Conservation (phyloP, 1,140 invertebrate genomes). For the Trachelipus rathkii region DNA sequence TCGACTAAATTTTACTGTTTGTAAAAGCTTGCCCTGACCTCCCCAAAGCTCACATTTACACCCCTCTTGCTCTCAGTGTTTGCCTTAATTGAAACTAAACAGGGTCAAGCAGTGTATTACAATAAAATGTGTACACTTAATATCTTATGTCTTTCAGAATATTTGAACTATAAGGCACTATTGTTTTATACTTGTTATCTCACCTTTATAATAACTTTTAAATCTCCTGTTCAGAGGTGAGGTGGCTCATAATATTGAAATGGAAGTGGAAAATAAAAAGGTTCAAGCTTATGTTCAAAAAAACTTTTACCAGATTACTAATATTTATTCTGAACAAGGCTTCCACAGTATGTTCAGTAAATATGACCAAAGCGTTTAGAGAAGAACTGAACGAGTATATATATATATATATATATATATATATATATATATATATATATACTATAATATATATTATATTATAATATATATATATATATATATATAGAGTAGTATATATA, state of each 20-base stretch:
- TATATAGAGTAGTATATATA: constrained; percentile 17
- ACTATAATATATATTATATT: too few relatives aligned
- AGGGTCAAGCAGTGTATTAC: constrained; percentile 11
- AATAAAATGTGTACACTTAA: constrained; percentile 11
- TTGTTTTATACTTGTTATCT: constrained; percentile 13
- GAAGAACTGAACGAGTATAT: background rate
- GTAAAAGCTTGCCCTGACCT: background rate
- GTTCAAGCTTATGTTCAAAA: constrained; percentile 10
- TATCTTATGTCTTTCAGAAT: constrained; percentile 10
- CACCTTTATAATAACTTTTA: background rate
- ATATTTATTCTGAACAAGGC: constrained; percentile 1
- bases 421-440: constrained; percentile 15
- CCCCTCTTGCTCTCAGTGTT: constrained; percentile 10
- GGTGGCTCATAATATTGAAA: background rate
- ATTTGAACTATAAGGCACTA: constrained; percentile 11
- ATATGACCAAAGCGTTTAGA: constrained; percentile 4
- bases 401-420: constrained; percentile 17
- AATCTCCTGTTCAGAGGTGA: constrained; percentile 5
- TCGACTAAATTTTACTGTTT: too few relatives aligned
- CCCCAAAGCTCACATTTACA: constrained; percentile 6
- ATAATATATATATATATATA: constrained; percentile 15
- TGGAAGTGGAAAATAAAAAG: background rate
- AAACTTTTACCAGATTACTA: background rate
- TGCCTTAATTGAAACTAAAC: constrained; percentile 13
- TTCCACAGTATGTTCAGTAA: constrained; percentile 7